Evolutionary conservation across 2,888 invertebrate species (phyloP).

Genomic region (Megastigmus dorsalis): DNA sequence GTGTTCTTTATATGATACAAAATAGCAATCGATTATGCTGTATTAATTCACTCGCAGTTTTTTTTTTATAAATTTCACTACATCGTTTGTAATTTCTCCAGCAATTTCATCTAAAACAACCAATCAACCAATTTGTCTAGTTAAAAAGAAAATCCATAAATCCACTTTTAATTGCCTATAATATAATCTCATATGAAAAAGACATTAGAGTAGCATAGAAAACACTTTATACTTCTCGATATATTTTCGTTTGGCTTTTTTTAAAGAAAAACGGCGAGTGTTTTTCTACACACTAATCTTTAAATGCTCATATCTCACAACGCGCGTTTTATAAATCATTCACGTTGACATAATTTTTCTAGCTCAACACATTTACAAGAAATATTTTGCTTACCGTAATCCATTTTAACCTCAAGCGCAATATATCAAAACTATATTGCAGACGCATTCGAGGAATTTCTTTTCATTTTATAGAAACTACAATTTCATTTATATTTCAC

Average conservation of each 20-base stretch:
- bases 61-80: no score
- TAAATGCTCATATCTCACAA: conserved; percentile 8
- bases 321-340: conserved; percentile 27
- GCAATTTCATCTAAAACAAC: no score
- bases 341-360: conserved; percentile 39
- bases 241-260: conserved; percentile 6
- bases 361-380: conserved; percentile 45
- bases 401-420: not conserved
- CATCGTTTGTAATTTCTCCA: no score
- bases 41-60: conserved; percentile 16
- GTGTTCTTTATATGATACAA: conserved; percentile 41
- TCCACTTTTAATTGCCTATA: no score
- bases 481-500: not conserved
- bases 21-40: conserved; percentile 35
- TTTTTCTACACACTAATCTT: conserved; percentile 17
- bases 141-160: no score
- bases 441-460: not conserved
- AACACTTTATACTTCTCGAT: not conserved
- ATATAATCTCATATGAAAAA: conserved; percentile 12
- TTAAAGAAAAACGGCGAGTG: conserved; percentile 19
- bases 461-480: no score
- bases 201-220: conserved; percentile 23
- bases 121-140: no score
- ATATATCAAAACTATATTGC: conserved; percentile 21
- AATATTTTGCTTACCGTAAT: conserved; percentile 38